A percentile compares a stretch with the other conserved stretches of the same genome.
Conservation (phyloP, 2,888 invertebrate species). For the Drosophila rubida region DNA sequence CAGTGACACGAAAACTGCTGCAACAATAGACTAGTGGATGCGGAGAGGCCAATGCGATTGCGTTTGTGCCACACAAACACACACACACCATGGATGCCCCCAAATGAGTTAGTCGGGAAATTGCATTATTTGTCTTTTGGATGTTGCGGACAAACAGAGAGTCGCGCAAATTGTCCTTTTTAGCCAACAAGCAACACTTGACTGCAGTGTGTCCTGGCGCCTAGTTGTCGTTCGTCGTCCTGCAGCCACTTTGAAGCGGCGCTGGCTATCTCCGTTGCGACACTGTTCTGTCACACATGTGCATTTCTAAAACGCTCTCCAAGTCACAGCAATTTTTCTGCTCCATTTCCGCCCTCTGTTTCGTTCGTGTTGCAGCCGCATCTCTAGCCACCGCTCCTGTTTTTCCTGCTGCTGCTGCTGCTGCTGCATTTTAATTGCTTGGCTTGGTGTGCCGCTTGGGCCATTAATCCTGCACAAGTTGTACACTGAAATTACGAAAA, state of each 20-base stretch:
- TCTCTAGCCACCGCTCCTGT: conserved; percentile 10
- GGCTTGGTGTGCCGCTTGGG: conserved; percentile 72
- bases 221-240: conserved; percentile 6
- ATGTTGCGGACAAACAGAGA: conserved; percentile 63
- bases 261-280: conserved; percentile 63
- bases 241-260: conserved; percentile 59
- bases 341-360: conserved; percentile 70
- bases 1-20: conserved; percentile 64
- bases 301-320: conserved; percentile 72
- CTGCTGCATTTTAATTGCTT: conserved; percentile 77
- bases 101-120: conserved; percentile 79
- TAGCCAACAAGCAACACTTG: background rate
- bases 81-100: conserved; percentile 27
- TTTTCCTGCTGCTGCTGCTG: conserved; percentile 24
- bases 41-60: background rate
- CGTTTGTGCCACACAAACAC: background rate
- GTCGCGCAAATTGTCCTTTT: conserved; percentile 14
- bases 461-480: conserved; percentile 80
- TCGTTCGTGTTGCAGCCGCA: conserved; percentile 4
- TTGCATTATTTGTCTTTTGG: conserved; percentile 80
- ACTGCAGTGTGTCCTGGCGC: background rate
- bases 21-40: conserved; percentile 7
- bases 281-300: conserved; percentile 72
- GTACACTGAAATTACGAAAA: conserved; percentile 72
- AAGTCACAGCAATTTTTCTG: conserved; percentile 80